A percentile compares a stretch with the other conserved stretches of the same genome.
Evolutionary conservation across 1,140 invertebrate genomes (phyloP).

Genomic region (Harpegnathos saltator): DNA sequence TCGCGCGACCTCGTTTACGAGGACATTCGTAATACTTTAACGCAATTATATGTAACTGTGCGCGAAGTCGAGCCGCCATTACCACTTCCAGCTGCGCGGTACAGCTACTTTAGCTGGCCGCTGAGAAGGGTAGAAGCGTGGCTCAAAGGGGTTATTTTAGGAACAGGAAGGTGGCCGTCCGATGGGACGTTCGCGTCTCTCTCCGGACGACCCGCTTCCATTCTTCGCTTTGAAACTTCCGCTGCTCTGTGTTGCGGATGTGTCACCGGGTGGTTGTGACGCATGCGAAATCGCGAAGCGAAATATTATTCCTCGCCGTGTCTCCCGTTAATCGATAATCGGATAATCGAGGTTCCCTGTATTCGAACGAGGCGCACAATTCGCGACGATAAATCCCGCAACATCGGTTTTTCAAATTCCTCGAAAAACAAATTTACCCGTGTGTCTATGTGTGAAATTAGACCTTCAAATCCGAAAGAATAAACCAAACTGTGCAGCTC

Average conservation of each 20-base stretch:
- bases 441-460: too few species aligned
- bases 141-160: conserved; percentile 76
- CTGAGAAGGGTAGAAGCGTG: conserved; percentile 48
- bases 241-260: neutral
- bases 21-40: conserved; percentile 64
- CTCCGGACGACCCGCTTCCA: neutral
- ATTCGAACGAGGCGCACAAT: neutral
- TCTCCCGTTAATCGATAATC: too few species aligned
- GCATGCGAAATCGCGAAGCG: neutral
- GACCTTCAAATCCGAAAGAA: too few species aligned
- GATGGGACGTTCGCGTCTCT: conserved; percentile 29
- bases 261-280: neutral
- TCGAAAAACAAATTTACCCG: too few species aligned
- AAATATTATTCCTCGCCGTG: neutral
- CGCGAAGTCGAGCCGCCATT: conserved; percentile 1
- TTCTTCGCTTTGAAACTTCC: conserved; percentile 17
- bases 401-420: neutral
- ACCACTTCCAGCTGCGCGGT: conserved; percentile 19
- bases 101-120: conserved; percentile 39
- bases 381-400: neutral
- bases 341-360: neutral
- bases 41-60: conserved; percentile 69
- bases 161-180: conserved; percentile 67
- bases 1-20: conserved; percentile 11
- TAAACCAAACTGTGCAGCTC: too few species aligned